Conservation (phyloP, 2,113 vertebrate species). For the Engraulis encrasicolus region DNA sequence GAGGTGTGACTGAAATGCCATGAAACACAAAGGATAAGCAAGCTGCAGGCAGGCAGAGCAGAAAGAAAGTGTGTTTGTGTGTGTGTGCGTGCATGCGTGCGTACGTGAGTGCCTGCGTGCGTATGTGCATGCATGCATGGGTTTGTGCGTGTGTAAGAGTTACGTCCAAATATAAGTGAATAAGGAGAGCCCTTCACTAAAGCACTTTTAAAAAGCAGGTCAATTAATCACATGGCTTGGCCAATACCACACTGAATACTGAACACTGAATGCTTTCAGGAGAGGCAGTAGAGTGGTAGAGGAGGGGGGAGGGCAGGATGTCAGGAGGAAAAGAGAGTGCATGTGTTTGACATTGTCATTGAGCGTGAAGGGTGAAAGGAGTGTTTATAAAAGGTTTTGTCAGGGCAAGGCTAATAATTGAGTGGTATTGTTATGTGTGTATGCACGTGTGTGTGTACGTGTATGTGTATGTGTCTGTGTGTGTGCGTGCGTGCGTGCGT, state of each 20-base stretch:
- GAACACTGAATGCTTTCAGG: neutral
- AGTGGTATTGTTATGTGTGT: neutral
- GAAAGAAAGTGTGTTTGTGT: neutral
- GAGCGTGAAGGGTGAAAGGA: neutral
- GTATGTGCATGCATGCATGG: neutral
- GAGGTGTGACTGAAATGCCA: no score
- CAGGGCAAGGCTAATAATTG: neutral
- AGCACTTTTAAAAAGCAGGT: slow-evolving; percentile 33
- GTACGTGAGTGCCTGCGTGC: neutral
- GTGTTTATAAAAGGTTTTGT: slow-evolving; percentile 11
- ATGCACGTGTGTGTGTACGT: neutral
- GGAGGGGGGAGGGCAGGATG: neutral
- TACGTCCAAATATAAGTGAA: slow-evolving; percentile 46
- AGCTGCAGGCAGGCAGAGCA: neutral
- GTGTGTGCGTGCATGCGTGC: neutral
- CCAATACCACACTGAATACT: neutral
- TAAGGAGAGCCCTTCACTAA: slow-evolving; percentile 40
- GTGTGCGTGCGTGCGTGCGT: neutral
- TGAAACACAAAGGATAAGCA: no score
- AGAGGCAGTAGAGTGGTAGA: neutral
- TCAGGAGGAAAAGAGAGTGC: neutral
- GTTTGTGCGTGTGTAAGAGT: slow-evolving; percentile 40
- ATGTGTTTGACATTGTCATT: neutral
- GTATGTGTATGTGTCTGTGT: slow-evolving; percentile 21
- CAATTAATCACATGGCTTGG: slow-evolving; percentile 6